phyloP scores from a whole-genome alignment of 2,113 vertebrate genomes.

The Alces alces region DNA sequence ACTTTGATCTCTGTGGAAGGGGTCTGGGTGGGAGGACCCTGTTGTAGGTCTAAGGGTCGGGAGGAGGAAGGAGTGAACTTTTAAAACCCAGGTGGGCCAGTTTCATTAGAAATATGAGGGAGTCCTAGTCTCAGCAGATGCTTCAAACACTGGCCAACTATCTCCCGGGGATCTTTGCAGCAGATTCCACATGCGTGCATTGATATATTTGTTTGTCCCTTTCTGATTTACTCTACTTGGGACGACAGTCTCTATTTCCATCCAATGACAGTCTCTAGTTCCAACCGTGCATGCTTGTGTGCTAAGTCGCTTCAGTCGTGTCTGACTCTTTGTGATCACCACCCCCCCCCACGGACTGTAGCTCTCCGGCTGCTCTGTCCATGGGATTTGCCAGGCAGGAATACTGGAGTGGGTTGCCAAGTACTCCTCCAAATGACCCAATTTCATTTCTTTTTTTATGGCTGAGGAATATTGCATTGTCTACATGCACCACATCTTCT shows the following conservation, averaged over 20 bases:
- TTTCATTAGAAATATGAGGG: background rate
- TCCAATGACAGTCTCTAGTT: background rate
- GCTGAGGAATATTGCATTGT: background rate
- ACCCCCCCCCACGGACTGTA: background rate
- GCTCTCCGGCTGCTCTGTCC: background rate
- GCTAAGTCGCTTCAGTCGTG: accelerated
- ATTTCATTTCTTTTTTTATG: background rate
- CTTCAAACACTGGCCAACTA: accelerated
- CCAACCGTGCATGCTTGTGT: accelerated
- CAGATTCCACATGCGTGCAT: background rate
- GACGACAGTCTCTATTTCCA: background rate
- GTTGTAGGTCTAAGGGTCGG: accelerated
- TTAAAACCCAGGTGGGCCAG: accelerated
- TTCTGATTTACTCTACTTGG: background rate
- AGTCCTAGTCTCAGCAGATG: background rate
- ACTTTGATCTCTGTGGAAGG: background rate
- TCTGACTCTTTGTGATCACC: too few species aligned
- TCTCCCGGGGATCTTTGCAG: background rate
- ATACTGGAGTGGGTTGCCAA: background rate
- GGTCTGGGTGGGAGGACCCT: background rate
- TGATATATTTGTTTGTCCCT: background rate
- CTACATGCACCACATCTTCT: background rate
- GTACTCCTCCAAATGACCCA: background rate
- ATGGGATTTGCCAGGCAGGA: background rate
- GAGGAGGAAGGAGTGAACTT: background rate